Base-by-base conservation (phyloP, 2,797 vertebrate species). In the Bryconaethiops microstoma region DNA sequence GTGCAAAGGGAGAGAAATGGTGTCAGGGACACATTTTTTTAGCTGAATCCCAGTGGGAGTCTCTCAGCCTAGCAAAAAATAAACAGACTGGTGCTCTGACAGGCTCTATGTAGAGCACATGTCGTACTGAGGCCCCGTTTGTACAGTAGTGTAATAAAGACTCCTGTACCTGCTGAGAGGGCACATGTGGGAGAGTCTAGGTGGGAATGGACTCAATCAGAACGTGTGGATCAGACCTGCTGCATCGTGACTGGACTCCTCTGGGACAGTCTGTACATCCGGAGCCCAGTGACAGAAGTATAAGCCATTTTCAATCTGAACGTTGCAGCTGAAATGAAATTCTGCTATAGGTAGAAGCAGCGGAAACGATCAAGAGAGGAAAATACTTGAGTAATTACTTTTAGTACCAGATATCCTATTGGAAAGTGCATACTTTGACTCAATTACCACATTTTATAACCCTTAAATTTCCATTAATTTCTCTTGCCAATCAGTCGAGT, bases 21-120 rank as follows among this genome's bases (percentile, higher is more conserved):
- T 90, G 91, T 90, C 91, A 91, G 90, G 92, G 90, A 91, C 89
- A 89, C 86, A 21, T 87, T 88, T 93, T 92, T 90, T 92, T 92
- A 90, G 90, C 79, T 79, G 84, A 90, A 91, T 93, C 91, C 92
- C 92, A 90, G 81, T 74, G 90, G 91, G 86, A 87, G 88, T 79
- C 76, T 87, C 86, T 88, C 79, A 90, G 90, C 90, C 89, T 88
- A 89, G 92, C 91, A 92, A 91, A 91, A 89, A 89, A 90, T 86
- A 90, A 52, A 90, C 81, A 81, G 77, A 85, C 86, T 82, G 86
- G 87, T 86, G 86, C 88, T 90, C 86, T 90, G 88, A 90, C 88
- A 87, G 78, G 81, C 73, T 72, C 59, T 76, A 64, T 64, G 79
- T 87, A 87, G 85, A 84, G 84, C 86, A 86, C 86, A 71, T 88